These are phyloP conservation scores for Mallotus villosus DNA, from an alignment of 2,797 vertebrate species.

Conservation along the genomic window DNA sequence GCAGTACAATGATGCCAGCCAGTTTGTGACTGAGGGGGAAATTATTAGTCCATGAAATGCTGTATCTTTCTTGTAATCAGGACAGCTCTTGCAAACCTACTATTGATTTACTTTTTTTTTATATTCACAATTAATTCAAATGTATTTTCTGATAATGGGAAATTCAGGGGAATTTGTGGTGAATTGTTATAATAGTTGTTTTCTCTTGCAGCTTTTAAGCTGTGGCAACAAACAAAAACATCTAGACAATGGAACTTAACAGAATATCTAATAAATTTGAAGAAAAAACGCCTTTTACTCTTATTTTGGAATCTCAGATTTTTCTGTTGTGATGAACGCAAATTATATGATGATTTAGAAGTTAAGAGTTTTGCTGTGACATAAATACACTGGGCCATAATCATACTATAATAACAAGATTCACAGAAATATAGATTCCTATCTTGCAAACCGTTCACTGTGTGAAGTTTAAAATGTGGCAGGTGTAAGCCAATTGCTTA, in stretches of 20 bases:
- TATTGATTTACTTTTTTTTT: slow-evolving; percentile 52
- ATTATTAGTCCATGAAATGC: slow-evolving; percentile 55
- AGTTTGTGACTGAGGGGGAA: slow-evolving; percentile 47
- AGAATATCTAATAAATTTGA: slow-evolving; percentile 77
- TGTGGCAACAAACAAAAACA: slow-evolving; percentile 62
- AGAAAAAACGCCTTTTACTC: slow-evolving; percentile 33
- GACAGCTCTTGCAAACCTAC: slow-evolving; percentile 63
- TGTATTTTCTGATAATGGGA: slow-evolving; percentile 63
- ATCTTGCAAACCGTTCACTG: too few species aligned
- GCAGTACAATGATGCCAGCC: slow-evolving; percentile 43
- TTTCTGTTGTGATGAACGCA: not conserved
- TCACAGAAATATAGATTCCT: too few species aligned
- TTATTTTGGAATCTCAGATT: too few species aligned
- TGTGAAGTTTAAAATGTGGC: too few species aligned
- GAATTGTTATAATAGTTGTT: slow-evolving; percentile 57
- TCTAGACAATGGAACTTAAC: slow-evolving; percentile 72
- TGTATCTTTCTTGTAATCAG: slow-evolving; percentile 62
- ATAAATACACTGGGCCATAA: too few species aligned
- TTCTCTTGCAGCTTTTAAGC: slow-evolving; percentile 53
- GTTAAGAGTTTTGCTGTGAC: too few species aligned
- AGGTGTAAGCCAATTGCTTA: too few species aligned
- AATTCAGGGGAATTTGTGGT: slow-evolving; percentile 76
- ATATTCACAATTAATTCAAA: slow-evolving; percentile 57
- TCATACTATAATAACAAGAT: too few species aligned
- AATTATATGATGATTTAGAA: too few species aligned